These are phyloP conservation scores for Aulostomus chinensis DNA, from an alignment of 2,797 vertebrate species.

Conservation along the genomic window DNA sequence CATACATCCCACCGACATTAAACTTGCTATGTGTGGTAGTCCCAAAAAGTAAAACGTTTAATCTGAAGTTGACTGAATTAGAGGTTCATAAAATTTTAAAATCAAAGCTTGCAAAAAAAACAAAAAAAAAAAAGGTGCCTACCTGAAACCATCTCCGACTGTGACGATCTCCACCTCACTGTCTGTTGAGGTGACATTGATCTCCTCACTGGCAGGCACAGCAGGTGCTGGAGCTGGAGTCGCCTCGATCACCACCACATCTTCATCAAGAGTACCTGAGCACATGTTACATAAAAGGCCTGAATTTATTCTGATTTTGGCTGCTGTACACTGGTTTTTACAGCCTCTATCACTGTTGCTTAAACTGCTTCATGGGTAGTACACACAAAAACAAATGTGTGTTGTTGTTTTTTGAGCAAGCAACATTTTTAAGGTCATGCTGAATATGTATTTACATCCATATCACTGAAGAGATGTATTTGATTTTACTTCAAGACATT, in stretches of 20 bases:
- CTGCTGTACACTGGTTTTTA: not conserved
- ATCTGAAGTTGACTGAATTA: too few species aligned
- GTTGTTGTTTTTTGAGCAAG: too few species aligned
- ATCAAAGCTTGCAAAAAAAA: too few species aligned
- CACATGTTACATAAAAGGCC: too few species aligned
- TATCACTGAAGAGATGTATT: not conserved
- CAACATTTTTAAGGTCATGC: too few species aligned
- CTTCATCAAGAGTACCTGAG: conserved; percentile 93
- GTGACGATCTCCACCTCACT: conserved; percentile 99
- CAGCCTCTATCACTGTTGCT: not conserved
- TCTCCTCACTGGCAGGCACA: conserved; percentile 96
- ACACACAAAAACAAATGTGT: too few species aligned
- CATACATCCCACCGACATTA: too few species aligned
- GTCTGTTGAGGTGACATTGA: conserved; percentile 98
- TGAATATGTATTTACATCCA: too few species aligned
- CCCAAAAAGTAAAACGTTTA: too few species aligned
- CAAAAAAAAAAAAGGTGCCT: conserved; percentile 11
- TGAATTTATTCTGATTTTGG: not conserved
- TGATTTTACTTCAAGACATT: not conserved
- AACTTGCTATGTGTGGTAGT: too few species aligned
- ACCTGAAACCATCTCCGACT: conserved; percentile 97
- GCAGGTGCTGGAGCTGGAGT: conserved; percentile 92
- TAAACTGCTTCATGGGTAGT: not conserved
- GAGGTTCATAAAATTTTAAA: too few species aligned
- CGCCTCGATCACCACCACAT: conserved; percentile 97